Evolutionary conservation across 2,113 vertebrate species (phyloP).

Genomic region (Andinoacara biseriatus): DNA sequence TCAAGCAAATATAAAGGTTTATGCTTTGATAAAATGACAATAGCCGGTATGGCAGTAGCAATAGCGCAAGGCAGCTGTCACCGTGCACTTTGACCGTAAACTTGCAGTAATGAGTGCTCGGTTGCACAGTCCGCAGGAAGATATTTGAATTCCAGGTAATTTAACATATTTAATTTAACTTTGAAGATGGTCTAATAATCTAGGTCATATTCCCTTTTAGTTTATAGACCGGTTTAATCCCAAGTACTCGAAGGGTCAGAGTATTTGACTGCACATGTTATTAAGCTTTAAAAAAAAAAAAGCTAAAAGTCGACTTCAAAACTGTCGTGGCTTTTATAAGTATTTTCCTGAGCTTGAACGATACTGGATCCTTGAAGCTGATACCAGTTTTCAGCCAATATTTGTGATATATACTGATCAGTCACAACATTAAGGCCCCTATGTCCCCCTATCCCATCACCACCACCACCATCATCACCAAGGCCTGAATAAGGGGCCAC

Average conservation of each 20-base stretch:
- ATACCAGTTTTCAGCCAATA: neutral
- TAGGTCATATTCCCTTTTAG: neutral
- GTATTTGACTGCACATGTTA: neutral
- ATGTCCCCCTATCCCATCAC: neutral
- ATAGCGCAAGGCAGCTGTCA: neutral
- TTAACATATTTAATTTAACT: neutral
- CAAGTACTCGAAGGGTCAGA: neutral
- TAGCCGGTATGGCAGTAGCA: constrained; percentile 16
- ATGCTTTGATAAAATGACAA: neutral
- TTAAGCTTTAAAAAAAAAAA: neutral
- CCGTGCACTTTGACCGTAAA: constrained; percentile 7
- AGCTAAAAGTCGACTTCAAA: neutral
- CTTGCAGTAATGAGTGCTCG: neutral
- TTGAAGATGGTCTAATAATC: neutral
- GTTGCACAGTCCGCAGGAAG: neutral
- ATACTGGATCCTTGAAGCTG: neutral
- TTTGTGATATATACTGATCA: neutral
- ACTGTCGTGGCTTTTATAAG: neutral
- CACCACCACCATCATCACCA: neutral
- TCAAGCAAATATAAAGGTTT: accelerated
- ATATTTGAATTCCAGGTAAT: constrained; percentile 49
- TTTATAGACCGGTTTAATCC: neutral
- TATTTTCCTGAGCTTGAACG: neutral
- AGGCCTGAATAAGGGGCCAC: neutral
- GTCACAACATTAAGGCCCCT: neutral